Evolutionary conservation across 2,888 invertebrate species (phyloP).

Genomic region (Sericinus montela): DNA sequence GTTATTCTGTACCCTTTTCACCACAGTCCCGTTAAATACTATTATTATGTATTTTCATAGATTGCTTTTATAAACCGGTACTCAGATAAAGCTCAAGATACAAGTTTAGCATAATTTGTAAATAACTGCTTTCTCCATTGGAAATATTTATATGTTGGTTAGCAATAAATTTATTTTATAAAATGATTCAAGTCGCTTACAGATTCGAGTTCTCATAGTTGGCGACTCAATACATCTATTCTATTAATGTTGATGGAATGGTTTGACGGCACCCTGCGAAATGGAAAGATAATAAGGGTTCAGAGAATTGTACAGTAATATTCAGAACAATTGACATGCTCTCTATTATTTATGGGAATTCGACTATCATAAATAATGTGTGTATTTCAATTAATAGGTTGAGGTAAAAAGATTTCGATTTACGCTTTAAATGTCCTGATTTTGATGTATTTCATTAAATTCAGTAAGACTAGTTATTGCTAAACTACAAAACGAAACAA

Average conservation of each 20-base stretch:
- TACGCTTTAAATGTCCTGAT: constrained; percentile 2
- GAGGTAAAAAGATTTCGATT: neutral
- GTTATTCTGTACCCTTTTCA: too few species aligned
- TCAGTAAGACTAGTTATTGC: too few species aligned
- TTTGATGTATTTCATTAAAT: constrained; percentile 1
- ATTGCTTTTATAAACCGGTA: too few species aligned
- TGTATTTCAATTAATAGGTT: neutral
- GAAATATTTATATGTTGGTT: too few species aligned
- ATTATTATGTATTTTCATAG: too few species aligned
- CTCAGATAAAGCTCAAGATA: too few species aligned
- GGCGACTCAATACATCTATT: constrained; percentile 26
- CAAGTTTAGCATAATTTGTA: too few species aligned
- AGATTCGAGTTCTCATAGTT: neutral
- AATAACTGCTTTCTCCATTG: too few species aligned
- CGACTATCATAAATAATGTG: neutral
- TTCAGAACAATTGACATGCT: constrained; percentile 27
- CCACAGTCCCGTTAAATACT: too few species aligned
- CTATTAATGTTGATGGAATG: constrained; percentile 32
- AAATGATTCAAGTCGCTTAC: constrained; percentile 9
- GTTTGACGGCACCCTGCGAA: constrained; percentile 29
- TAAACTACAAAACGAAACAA: neutral
- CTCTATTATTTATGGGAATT: constrained; percentile 9
- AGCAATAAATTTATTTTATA: neutral
- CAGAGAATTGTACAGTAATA: constrained; percentile 32
- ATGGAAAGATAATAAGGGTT: constrained; percentile 56